Conservation (phyloP, 2,888 invertebrate genomes). For the Apamea epomidion region DNA sequence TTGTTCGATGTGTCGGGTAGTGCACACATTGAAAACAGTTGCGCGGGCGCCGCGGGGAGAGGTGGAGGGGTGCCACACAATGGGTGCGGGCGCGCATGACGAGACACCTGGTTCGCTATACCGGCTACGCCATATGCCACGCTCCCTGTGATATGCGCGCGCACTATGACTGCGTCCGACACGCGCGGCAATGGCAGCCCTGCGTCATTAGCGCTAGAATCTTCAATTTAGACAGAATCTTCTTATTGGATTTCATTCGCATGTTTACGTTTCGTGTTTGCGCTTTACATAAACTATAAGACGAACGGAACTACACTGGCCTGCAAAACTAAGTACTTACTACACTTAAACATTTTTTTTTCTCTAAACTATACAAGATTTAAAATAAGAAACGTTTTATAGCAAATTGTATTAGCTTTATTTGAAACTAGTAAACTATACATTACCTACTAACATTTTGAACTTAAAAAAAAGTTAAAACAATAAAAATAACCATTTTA, state of each 20-base stretch:
- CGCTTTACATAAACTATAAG: constrained; percentile 38
- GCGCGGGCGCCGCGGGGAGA: constrained; percentile 67
- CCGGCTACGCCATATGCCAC: constrained; percentile 89
- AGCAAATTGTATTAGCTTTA: no score
- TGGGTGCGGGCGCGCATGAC: constrained; percentile 90
- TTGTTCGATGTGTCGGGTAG: constrained; percentile 81
- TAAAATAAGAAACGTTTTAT: no score
- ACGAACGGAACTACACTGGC: constrained; percentile 3
- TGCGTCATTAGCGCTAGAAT: constrained; percentile 41
- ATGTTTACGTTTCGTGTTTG: constrained; percentile 45
- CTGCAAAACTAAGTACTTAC: no score
- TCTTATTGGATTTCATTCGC: constrained; percentile 36
- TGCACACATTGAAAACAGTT: constrained; percentile 73
- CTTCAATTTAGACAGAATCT: constrained; percentile 29
- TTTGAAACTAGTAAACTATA: no score
- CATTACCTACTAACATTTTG: no score
- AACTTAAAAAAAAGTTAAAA: no score
- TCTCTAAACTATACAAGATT: no score
- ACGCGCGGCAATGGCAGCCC: constrained; percentile 50
- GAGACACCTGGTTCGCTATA: constrained; percentile 88
- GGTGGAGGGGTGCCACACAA: constrained; percentile 77
- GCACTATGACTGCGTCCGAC: constrained; percentile 52
- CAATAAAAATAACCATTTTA: no score
- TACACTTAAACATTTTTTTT: no score
- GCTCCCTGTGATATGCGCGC: constrained; percentile 67